Evolutionary conservation across 92 coral and sea anemone species (phyloP).

Genomic region (Isaurus tuberculatus): DNA sequence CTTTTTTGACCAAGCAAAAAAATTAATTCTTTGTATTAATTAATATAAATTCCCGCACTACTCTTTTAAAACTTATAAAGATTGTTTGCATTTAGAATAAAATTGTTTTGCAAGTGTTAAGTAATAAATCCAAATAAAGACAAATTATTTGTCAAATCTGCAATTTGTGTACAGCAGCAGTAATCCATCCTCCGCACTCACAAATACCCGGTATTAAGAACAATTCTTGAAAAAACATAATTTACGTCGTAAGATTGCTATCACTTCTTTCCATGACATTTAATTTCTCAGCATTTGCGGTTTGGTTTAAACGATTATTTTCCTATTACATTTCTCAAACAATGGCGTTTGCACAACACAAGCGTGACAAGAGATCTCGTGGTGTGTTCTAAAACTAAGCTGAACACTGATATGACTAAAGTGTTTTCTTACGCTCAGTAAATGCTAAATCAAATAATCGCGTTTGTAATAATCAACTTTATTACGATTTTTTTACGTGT

Average conservation of each 20-base stretch:
- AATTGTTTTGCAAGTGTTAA: constrained; percentile 36
- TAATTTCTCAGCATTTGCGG: constrained; percentile 51
- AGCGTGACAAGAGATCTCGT: constrained; percentile 5
- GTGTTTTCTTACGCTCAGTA: neutral
- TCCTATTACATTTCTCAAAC: constrained; percentile 45
- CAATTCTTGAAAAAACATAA: constrained; percentile 10
- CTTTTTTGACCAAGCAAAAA: constrained; percentile 7
- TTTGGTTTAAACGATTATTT: constrained; percentile 46
- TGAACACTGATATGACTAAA: neutral
- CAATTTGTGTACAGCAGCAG: neutral
- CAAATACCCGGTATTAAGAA: neutral
- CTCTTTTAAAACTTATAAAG: constrained; percentile 5
- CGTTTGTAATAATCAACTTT: neutral
- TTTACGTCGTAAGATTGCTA: constrained; percentile 34
- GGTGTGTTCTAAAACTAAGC: neutral
- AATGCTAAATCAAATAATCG: neutral
- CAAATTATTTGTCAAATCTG: constrained; percentile 6
- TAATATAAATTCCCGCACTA: neutral
- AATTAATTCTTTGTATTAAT: neutral
- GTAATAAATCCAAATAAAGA: constrained; percentile 21
- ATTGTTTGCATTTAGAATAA: constrained; percentile 30
- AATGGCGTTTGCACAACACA: constrained; percentile 19
- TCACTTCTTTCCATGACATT: constrained; percentile 40
- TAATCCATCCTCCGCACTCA: neutral
- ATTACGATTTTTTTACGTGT: neutral